These are phyloP conservation scores for Gambusia affinis DNA, from an alignment of 2,113 vertebrate species.

Conservation along the genomic window DNA sequence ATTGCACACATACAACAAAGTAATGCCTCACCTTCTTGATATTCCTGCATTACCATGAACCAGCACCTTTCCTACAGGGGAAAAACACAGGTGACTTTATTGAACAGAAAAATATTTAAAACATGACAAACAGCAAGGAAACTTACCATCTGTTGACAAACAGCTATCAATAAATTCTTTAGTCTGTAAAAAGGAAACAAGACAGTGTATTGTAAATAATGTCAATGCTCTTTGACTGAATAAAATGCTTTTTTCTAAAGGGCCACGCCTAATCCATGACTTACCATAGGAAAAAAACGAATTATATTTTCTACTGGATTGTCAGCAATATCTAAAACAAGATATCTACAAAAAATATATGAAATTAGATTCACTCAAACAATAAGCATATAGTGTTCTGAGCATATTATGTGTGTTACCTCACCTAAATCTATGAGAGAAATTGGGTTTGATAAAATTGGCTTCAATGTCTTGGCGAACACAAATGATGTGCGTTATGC, in stretches of 20 bases:
- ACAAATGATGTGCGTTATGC: slow-evolving; percentile 96
- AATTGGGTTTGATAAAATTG: slow-evolving; percentile 99
- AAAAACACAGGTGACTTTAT: slow-evolving; percentile 3
- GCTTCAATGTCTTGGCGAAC: slow-evolving; percentile 99
- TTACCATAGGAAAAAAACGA: slow-evolving; percentile 94
- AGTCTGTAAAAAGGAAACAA: slow-evolving; percentile 79
- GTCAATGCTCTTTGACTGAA: neutral
- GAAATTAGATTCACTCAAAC: neutral
- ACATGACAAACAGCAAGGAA: neutral
- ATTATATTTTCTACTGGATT: slow-evolving; percentile 99
- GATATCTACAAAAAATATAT: slow-evolving; percentile 83
- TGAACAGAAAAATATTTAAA: neutral
- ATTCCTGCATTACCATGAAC: slow-evolving; percentile 99
- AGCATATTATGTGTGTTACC: slow-evolving; percentile 18
- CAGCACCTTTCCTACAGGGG: slow-evolving; percentile 91
- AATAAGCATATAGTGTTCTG: neutral
- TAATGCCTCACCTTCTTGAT: slow-evolving; percentile 89
- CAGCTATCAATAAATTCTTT: slow-evolving; percentile 99
- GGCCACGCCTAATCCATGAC: slow-evolving; percentile 55
- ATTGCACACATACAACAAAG: too few species aligned
- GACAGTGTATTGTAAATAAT: neutral
- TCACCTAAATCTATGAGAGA: slow-evolving; percentile 96
- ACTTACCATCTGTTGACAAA: slow-evolving; percentile 94
- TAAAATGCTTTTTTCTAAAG: neutral
- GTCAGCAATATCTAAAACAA: slow-evolving; percentile 99